Conservation (phyloP, 1,140 invertebrate genomes). For the Tetramorium parvispinum region DNA sequence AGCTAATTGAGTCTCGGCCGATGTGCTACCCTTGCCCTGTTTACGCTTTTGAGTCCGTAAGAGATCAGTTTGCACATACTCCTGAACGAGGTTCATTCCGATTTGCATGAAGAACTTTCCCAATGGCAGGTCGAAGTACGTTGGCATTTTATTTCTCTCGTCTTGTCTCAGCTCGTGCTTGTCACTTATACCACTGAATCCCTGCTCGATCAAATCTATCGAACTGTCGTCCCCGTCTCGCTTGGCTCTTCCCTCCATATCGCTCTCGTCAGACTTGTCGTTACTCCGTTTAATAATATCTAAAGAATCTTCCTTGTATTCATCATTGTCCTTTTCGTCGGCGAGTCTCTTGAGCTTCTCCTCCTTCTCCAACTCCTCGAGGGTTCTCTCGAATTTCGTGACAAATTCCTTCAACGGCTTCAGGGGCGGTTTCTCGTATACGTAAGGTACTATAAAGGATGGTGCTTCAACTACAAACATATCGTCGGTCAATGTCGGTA, state of each 20-base stretch:
- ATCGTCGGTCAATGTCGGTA: slow-evolving; percentile 93
- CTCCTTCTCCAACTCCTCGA: slow-evolving; percentile 86
- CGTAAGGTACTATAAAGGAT: slow-evolving; percentile 96
- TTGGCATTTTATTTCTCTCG: slow-evolving; percentile 80
- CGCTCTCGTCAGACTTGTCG: slow-evolving; percentile 79
- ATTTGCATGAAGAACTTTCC: slow-evolving; percentile 97
- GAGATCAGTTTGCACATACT: slow-evolving; percentile 96
- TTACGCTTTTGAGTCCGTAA: slow-evolving; percentile 95
- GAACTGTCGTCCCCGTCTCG: slow-evolving; percentile 83
- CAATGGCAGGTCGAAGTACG: slow-evolving; percentile 94
- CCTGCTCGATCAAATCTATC: slow-evolving; percentile 77
- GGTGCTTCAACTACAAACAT: slow-evolving; percentile 96
- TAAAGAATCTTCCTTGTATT: slow-evolving; percentile 77
- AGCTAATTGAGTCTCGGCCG: slow-evolving; percentile 90
- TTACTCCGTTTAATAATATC: slow-evolving; percentile 77
- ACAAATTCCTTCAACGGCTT: slow-evolving; percentile 92
- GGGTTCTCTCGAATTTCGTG: slow-evolving; percentile 88
- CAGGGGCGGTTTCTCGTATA: slow-evolving; percentile 95
- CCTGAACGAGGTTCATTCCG: slow-evolving; percentile 95
- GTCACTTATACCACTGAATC: slow-evolving; percentile 73
- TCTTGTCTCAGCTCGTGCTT: slow-evolving; percentile 77
- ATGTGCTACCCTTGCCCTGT: slow-evolving; percentile 88
- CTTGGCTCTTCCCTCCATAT: slow-evolving; percentile 71
- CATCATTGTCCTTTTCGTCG: slow-evolving; percentile 77
- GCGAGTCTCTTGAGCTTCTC: slow-evolving; percentile 78